phyloP scores from a whole-genome alignment of 2,797 vertebrate species.

The Intellagama lesueurii region DNA sequence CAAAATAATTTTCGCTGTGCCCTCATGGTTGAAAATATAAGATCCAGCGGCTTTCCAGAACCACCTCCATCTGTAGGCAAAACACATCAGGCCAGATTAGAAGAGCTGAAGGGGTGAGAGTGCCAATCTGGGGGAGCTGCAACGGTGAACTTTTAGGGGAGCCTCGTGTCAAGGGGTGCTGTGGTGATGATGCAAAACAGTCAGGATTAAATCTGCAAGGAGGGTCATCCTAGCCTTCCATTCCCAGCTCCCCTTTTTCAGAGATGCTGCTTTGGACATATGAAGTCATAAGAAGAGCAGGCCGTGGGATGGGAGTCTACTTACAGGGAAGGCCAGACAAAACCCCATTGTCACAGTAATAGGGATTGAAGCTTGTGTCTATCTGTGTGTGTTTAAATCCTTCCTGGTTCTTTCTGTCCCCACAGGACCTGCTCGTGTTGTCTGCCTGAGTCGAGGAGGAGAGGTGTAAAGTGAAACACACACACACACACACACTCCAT shows the following conservation, averaged over 20 bases:
- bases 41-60: too few species aligned
- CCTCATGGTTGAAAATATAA: too few species aligned
- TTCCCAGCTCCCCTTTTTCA: background rate
- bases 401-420: background rate
- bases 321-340: too few species aligned
- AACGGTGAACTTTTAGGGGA: too few species aligned
- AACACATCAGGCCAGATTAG: too few species aligned
- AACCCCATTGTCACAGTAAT: too few species aligned
- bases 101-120: too few species aligned
- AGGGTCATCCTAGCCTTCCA: background rate
- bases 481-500: accelerated
- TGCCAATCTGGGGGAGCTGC: too few species aligned
- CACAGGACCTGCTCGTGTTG: conserved; percentile 72
- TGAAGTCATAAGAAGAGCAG: background rate
- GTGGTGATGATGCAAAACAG: background rate
- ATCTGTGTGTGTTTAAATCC: background rate
- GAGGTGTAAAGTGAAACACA: accelerated
- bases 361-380: too few species aligned
- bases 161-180: too few species aligned
- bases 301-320: background rate
- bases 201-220: background rate
- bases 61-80: too few species aligned
- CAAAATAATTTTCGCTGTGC: too few species aligned
- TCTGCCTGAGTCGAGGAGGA: conserved; percentile 43
- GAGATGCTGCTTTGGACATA: background rate